Evolutionary conservation across 2,113 vertebrate genomes (phyloP).

Genomic region (Lota lota): DNA sequence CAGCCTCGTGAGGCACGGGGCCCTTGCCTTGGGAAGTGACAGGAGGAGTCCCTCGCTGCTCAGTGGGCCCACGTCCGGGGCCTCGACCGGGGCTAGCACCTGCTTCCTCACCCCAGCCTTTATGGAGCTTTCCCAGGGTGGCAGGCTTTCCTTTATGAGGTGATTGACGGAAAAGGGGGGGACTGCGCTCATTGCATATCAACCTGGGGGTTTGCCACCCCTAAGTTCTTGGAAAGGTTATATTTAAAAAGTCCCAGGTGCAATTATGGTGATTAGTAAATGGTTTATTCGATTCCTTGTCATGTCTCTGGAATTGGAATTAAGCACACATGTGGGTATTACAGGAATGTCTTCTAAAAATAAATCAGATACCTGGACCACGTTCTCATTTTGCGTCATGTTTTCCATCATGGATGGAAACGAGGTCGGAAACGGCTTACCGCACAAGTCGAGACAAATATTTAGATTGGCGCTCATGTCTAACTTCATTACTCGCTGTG

Average conservation of each 20-base stretch:
- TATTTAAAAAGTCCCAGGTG: background rate
- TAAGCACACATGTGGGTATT: too few relatives aligned
- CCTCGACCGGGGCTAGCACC: background rate
- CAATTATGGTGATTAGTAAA: background rate
- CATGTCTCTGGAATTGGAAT: too few relatives aligned
- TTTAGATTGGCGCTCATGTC: slow-evolving; percentile 1
- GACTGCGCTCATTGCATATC: slow-evolving; percentile 47
- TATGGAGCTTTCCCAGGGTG: slow-evolving; percentile 53
- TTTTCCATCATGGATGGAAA: background rate
- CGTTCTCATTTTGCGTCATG: too few relatives aligned
- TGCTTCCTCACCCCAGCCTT: slow-evolving; percentile 30
- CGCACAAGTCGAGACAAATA: slow-evolving; percentile 6
- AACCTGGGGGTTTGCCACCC: slow-evolving; percentile 32
- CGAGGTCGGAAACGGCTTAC: slow-evolving; percentile 13
- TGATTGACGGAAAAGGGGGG: slow-evolving; percentile 36
- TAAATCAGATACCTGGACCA: too few relatives aligned
- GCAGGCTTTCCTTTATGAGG: slow-evolving; percentile 50
- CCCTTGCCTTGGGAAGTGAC: too few relatives aligned
- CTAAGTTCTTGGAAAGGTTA: background rate
- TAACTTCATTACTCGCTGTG: slow-evolving; percentile 20
- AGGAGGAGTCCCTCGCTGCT: too few relatives aligned
- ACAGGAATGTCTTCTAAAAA: too few relatives aligned
- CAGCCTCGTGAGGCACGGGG: too few relatives aligned
- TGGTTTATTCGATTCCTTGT: too few relatives aligned
- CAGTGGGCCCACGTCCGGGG: too few relatives aligned